A percentile compares a stretch with the other conserved stretches of the same genome.
phyloP scores from a whole-genome alignment of 2,888 invertebrate genomes.

The Blera fallax region DNA sequence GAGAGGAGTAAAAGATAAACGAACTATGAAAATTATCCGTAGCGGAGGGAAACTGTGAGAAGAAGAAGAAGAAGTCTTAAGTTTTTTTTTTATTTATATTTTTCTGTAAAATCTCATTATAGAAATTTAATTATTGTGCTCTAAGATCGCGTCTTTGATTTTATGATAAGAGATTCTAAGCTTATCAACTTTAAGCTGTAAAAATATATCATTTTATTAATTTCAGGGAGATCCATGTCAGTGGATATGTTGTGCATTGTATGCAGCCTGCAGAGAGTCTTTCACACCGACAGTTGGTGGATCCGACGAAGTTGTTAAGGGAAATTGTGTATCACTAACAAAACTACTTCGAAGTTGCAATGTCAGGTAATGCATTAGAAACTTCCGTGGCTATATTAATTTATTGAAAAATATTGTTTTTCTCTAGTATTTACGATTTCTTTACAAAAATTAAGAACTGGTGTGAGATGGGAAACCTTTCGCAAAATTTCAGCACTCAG shows the following conservation, averaged over 20 bases:
- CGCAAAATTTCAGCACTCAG: conserved; percentile 90
- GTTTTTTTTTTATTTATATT: too few relatives aligned
- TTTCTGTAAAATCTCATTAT: too few relatives aligned
- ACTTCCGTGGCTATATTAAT: not conserved
- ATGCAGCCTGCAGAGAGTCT: conserved; percentile 92
- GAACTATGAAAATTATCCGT: too few relatives aligned
- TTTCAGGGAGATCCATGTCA: conserved; percentile 93
- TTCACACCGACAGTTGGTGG: conserved; percentile 90
- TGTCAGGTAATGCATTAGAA: conserved; percentile 85
- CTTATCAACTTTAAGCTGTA: too few relatives aligned
- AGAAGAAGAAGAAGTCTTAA: too few relatives aligned
- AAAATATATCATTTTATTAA: not conserved
- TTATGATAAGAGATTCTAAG: too few relatives aligned
- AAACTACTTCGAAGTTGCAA: conserved; percentile 93
- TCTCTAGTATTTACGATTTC: conserved; percentile 93
- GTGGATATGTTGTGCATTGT: conserved; percentile 97
- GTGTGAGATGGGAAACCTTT: conserved; percentile 96
- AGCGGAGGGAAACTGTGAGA: too few relatives aligned
- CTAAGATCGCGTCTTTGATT: too few relatives aligned
- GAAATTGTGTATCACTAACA: conserved; percentile 95
- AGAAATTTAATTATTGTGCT: too few relatives aligned
- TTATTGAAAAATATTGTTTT: conserved; percentile 2
- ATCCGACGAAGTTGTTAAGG: conserved; percentile 88
- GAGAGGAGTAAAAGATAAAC: too few relatives aligned
- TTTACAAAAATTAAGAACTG: conserved; percentile 97